Evolutionary conservation across 2,113 vertebrate genomes (phyloP).

Genomic region (Monopterus albus): DNA sequence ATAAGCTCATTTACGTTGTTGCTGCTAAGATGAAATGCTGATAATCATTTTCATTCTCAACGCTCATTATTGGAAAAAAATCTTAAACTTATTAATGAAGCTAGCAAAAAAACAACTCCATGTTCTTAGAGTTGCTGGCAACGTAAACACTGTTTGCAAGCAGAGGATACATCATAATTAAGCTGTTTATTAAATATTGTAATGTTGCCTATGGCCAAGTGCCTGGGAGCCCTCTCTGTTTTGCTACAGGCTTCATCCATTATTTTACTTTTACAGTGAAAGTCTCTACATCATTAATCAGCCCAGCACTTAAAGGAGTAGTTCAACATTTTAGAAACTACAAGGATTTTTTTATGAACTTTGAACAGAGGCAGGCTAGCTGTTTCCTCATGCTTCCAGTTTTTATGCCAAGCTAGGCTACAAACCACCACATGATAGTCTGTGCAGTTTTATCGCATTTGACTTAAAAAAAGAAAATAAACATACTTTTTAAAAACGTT

Average conservation of each 20-base stretch:
- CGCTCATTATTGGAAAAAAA: conserved; percentile 5
- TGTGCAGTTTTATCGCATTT: background rate
- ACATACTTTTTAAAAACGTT: background rate
- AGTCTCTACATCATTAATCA: background rate
- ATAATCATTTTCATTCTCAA: conserved; percentile 22
- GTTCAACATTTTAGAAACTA: background rate
- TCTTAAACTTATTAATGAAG: conserved; percentile 27
- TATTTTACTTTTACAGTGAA: background rate
- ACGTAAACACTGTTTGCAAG: background rate
- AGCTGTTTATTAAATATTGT: conserved; percentile 1
- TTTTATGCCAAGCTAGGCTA: too few relatives aligned
- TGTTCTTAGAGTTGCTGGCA: background rate
- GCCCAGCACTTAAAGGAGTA: background rate
- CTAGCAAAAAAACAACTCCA: background rate
- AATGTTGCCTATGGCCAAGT: conserved; percentile 5
- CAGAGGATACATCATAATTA: background rate
- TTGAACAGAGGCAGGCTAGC: too few relatives aligned
- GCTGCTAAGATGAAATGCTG: conserved; percentile 14
- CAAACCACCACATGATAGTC: background rate
- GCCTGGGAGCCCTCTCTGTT: conserved; percentile 8
- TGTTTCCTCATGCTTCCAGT: too few relatives aligned
- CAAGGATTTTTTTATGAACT: too few relatives aligned
- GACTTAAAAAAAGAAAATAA: background rate
- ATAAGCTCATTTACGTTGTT: conserved; percentile 35
- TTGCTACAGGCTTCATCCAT: conserved; percentile 1